These are phyloP conservation scores for Sturmia bella DNA, from an alignment of 2,888 invertebrate species.

Conservation along the genomic window DNA sequence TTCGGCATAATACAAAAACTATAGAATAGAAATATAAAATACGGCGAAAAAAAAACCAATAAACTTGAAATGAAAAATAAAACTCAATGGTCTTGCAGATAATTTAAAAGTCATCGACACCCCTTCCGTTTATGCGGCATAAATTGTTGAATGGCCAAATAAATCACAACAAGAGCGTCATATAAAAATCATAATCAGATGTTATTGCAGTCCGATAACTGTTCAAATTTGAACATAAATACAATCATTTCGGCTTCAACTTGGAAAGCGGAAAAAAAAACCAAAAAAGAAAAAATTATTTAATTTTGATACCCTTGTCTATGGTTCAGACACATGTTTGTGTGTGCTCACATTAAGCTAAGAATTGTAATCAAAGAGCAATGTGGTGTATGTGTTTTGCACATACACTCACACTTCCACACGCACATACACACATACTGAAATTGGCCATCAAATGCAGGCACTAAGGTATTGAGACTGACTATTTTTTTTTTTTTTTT, in stretches of 20 bases:
- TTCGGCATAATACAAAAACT: slow-evolving; percentile 9
- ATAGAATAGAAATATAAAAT: not conserved
- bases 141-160: slow-evolving; percentile 79
- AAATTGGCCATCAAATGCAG: slow-evolving; percentile 9
- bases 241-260: slow-evolving; percentile 21
- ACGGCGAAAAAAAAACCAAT: slow-evolving; percentile 33
- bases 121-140: slow-evolving; percentile 76
- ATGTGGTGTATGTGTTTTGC: slow-evolving; percentile 5
- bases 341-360: slow-evolving; percentile 5
- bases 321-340: slow-evolving; percentile 16
- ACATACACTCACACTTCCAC: slow-evolving; percentile 4
- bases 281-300: slow-evolving; percentile 14
- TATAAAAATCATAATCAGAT: slow-evolving; percentile 82
- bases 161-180: slow-evolving; percentile 81
- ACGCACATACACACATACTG: slow-evolving; percentile 10
- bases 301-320: slow-evolving; percentile 35
- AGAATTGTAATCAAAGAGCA: slow-evolving; percentile 40
- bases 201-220: slow-evolving; percentile 66
- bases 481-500: slow-evolving; percentile 10
- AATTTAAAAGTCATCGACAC: slow-evolving; percentile 78
- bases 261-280: slow-evolving; percentile 17
- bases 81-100: slow-evolving; percentile 71
- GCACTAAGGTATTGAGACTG: slow-evolving; percentile 19
- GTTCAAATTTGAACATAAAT: slow-evolving; percentile 57
- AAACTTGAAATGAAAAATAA: slow-evolving; percentile 60